These are phyloP conservation scores for Vimba vimba DNA, from an alignment of 2,113 vertebrate species.

Conservation along the genomic window DNA sequence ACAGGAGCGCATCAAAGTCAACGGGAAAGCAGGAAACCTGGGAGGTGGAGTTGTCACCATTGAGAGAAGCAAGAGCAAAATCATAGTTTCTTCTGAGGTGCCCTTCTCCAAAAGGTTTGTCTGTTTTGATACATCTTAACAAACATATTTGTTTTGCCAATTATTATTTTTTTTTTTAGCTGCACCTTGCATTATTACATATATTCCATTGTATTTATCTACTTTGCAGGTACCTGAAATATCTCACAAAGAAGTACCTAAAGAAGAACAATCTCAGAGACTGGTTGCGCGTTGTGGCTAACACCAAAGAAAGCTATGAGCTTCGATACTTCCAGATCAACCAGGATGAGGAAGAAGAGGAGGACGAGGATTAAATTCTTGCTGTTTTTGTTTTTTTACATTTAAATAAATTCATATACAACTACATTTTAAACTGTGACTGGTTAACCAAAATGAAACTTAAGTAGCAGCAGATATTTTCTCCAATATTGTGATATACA, in stretches of 20 bases:
- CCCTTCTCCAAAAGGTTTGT: conserved; percentile 87
- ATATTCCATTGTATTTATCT: background rate
- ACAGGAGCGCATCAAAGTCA: conserved; percentile 89
- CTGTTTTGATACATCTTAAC: background rate
- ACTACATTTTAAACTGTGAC: background rate
- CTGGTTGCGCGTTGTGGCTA: conserved; percentile 86
- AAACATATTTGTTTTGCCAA: background rate
- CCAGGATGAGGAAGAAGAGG: conserved; percentile 86
- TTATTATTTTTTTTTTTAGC: background rate
- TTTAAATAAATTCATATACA: conserved; percentile 61
- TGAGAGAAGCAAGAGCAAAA: conserved; percentile 88
- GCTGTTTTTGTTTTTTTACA: conserved; percentile 44
- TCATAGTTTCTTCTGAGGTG: conserved; percentile 86
- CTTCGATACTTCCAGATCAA: conserved; percentile 89
- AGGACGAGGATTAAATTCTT: conserved; percentile 83
- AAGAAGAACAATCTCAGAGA: conserved; percentile 87
- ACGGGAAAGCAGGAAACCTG: conserved; percentile 86
- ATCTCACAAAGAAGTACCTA: conserved; percentile 89
- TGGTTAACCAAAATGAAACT: background rate
- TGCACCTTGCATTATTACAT: background rate
- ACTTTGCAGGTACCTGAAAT: conserved; percentile 83
- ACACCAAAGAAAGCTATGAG: conserved; percentile 86
- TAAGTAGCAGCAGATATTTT: background rate
- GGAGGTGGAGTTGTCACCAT: conserved; percentile 85
- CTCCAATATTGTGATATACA: background rate